A percentile compares a stretch with the other conserved stretches of the same genome.
These are phyloP conservation scores for Isurus oxyrinchus DNA, from an alignment of 2,113 vertebrate genomes.

Conservation along the genomic window DNA sequence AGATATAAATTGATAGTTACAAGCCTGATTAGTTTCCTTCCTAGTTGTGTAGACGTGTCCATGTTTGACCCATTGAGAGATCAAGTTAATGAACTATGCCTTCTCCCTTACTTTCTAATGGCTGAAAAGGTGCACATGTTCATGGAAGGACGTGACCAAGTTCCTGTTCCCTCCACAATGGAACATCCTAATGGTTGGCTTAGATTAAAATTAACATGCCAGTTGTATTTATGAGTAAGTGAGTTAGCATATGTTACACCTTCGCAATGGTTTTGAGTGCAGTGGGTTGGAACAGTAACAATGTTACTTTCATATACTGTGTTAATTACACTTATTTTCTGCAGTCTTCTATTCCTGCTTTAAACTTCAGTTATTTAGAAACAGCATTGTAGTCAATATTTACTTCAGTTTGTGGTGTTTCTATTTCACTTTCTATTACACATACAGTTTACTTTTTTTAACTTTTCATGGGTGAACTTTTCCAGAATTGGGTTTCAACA, in stretches of 20 bases:
- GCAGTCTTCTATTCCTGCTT: conserved; percentile 3
- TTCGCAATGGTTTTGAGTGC: neutral
- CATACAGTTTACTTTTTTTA: neutral
- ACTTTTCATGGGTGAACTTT: neutral
- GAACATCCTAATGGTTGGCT: neutral
- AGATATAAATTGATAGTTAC: neutral
- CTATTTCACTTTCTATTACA: neutral
- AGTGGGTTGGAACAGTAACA: neutral
- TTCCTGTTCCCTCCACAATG: neutral
- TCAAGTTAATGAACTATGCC: neutral
- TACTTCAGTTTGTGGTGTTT: neutral
- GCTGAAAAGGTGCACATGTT: neutral
- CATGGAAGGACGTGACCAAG: neutral
- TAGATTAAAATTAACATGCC: neutral
- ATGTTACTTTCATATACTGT: neutral
- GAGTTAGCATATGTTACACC: neutral
- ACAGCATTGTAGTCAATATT: neutral
- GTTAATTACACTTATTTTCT: neutral
- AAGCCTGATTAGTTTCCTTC: neutral
- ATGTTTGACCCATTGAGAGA: neutral
- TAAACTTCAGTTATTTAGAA: conserved; percentile 7
- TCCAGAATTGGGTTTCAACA: neutral
- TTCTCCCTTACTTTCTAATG: neutral
- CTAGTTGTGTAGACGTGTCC: neutral
- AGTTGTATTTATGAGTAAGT: neutral